Evolutionary conservation across 2,888 invertebrate species (phyloP), one percentile per base, ranked within the genome.

Genomic region (Clanis bilineata): DNA sequence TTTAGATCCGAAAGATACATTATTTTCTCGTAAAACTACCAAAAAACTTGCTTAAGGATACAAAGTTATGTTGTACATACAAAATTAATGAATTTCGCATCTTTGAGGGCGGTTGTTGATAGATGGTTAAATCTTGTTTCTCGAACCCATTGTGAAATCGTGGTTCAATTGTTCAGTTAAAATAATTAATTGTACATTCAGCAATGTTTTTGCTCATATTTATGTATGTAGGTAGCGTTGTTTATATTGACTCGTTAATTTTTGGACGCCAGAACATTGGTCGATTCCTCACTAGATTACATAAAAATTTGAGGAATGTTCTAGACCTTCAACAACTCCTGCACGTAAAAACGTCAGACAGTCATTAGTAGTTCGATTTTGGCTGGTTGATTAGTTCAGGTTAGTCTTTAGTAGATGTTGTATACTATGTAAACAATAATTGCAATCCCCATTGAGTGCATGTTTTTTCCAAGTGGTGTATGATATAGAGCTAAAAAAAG

Each of bases 301-400:
- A 51, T 51, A 45, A 21, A 65, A 61, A 63, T 66, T 62, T 64
- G 74, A 67, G 74, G 87, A 87, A 87, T 76, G 74, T 88, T 88
- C 88, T 86, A 86, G 87, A 87, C 69, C 66, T 67, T 70, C 60
- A 68, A 63, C 61, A 68, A 69, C 63, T 69, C 63, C 64, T 70
- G 69, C 36, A 44, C 23, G 28, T 45, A 10, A 54, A 43, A 36
- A 25, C 15, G 25, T 10, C 10, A 10, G 5, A 28, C 25, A 18
- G 4, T 18, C 28, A 32, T 18, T 51, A 28, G 15, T 15, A 18
- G 18, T 1, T 28, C 15, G 12, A 10, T 51, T 28, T 25, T 15
- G 1, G 6, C 1, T 4, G 18, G 41, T 18, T 18, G 7, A 18
- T 7, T 3, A 28, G 18, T 2, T 10, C 15, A 28, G 15, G 18